Evolutionary conservation across 2,888 invertebrate species (phyloP).

Genomic region (Scaeva pyrastri): DNA sequence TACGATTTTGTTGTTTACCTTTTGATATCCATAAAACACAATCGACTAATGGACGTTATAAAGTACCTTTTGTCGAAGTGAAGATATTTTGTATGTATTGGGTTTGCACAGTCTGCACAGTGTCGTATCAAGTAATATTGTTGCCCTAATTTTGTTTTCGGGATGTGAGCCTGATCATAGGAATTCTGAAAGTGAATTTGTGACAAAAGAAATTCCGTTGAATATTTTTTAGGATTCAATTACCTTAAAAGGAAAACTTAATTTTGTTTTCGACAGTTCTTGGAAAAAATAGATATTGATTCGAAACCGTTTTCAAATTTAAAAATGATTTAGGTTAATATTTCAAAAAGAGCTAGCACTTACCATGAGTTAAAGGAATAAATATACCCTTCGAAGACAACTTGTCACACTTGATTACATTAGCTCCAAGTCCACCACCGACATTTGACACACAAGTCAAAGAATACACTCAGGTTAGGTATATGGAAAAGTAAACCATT

Average conservation of each 20-base stretch:
- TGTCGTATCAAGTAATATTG: not conserved
- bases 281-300: no score
- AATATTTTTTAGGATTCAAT: no score
- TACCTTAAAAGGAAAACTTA: no score
- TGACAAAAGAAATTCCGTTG: no score
- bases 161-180: no score
- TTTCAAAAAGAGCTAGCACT: no score
- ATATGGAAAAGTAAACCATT: not conserved
- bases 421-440: not conserved
- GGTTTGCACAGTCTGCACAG: not conserved
- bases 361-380: no score
- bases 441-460: not conserved
- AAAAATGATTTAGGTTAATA: no score
- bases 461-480: not conserved
- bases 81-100: not conserved
- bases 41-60: constrained; percentile 39
- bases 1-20: constrained; percentile 40
- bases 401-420: not conserved
- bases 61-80: constrained; percentile 4
- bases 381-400: no score
- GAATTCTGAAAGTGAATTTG: no score
- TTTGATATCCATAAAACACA: constrained; percentile 37
- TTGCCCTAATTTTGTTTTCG: not conserved
- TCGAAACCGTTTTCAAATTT: no score
- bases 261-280: no score